Percentiles rank a stretch among this genome's conserved stretches.
Conservation (phyloP, 2,888 invertebrate species). For the Platyscelio sp. region DNA sequence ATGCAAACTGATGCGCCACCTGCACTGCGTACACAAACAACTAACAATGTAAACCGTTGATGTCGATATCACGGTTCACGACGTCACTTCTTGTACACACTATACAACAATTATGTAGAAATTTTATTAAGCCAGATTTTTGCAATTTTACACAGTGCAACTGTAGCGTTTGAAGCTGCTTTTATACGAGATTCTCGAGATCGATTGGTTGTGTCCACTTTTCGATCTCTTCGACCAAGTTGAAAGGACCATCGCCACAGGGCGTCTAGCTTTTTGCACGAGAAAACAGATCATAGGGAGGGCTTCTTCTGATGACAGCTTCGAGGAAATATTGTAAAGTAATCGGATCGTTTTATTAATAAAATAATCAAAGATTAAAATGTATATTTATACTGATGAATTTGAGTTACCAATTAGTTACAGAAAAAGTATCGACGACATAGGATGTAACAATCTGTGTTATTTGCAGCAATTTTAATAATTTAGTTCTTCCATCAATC, state of each 20-base stretch:
- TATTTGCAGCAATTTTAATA: too few relatives aligned
- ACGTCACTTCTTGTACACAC: constrained; percentile 27
- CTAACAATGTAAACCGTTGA: background rate
- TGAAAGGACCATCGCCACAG: background rate
- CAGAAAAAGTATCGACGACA: too few relatives aligned
- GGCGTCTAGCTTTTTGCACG: background rate
- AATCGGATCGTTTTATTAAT: too few relatives aligned
- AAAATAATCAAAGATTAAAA: too few relatives aligned
- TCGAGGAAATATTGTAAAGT: background rate
- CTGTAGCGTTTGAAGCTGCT: constrained; percentile 43
- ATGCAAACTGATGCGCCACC: background rate
- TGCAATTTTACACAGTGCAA: constrained; percentile 42
- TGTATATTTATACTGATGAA: too few relatives aligned
- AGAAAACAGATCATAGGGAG: background rate
- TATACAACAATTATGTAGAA: constrained; percentile 68
- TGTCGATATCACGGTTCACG: constrained; percentile 3
- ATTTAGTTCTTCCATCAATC: too few relatives aligned
- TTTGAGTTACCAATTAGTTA: too few relatives aligned
- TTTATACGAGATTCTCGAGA: constrained; percentile 52
- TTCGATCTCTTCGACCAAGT: constrained; percentile 9
- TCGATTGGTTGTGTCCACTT: too few relatives aligned
- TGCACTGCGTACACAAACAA: background rate
- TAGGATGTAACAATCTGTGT: too few relatives aligned
- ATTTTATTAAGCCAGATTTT: constrained; percentile 61
- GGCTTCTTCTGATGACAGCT: background rate